phyloP scores from a whole-genome alignment of 2,113 vertebrate genomes.

The Nothocercus julius region DNA sequence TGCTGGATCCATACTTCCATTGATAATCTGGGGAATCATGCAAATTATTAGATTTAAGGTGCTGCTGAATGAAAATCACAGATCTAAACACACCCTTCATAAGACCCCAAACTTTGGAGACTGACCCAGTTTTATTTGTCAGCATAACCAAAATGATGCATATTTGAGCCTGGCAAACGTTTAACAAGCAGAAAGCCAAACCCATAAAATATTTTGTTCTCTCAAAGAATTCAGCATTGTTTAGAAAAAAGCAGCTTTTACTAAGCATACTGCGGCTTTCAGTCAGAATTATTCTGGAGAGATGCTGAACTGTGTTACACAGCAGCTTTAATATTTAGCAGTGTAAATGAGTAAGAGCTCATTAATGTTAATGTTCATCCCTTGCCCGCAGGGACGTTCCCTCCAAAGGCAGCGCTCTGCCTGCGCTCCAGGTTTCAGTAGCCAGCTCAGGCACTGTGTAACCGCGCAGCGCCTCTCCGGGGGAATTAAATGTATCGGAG shows the following conservation, averaged over 20 bases:
- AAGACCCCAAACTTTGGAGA: background rate
- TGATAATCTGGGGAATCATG: background rate
- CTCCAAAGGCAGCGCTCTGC: background rate
- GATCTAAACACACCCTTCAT: background rate
- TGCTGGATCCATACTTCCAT: rapidly evolving
- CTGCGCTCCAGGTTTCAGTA: constrained; percentile 68
- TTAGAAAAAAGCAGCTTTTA: background rate
- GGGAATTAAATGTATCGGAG: constrained; percentile 64
- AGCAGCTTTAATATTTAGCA: constrained; percentile 3
- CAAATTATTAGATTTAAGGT: background rate
- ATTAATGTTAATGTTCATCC: constrained; percentile 40
- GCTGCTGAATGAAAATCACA: background rate
- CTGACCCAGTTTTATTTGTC: background rate
- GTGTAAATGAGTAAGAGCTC: constrained; percentile 63
- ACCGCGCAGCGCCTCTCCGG: constrained; percentile 41
- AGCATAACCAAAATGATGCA: background rate
- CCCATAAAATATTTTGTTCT: background rate
- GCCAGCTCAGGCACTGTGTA: constrained; percentile 55
- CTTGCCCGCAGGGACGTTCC: background rate
- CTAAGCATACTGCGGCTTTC: background rate
- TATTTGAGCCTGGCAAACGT: background rate
- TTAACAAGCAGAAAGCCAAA: background rate
- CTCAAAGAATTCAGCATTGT: background rate
- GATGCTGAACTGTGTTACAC: background rate
- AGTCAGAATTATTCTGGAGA: background rate